These are phyloP conservation scores for Nilaparvata lugens DNA, from an alignment of 1,140 invertebrate species.

Conservation along the genomic window DNA sequence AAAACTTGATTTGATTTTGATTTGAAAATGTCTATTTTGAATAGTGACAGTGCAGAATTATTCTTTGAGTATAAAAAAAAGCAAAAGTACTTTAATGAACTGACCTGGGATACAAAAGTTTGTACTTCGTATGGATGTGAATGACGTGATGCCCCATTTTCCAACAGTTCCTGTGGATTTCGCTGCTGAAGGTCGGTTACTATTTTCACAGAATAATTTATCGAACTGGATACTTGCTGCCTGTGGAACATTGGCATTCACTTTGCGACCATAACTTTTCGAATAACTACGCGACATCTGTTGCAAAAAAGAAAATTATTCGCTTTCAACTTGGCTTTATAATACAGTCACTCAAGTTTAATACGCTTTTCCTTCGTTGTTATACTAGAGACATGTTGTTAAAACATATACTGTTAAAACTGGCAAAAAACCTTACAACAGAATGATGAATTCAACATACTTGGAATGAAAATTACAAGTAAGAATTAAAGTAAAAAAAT, in stretches of 20 bases:
- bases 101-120: slow-evolving; percentile 25
- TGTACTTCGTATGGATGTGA: slow-evolving; percentile 73
- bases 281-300: slow-evolving; percentile 3
- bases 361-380: no score
- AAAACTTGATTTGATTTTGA: no score
- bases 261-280: background rate
- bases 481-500: no score
- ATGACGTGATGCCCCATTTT: slow-evolving; percentile 89
- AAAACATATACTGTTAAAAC: no score
- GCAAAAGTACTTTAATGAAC: slow-evolving; percentile 1
- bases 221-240: slow-evolving; percentile 58
- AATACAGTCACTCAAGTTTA: no score
- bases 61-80: background rate
- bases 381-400: no score
- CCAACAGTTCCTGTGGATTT: slow-evolving; percentile 81
- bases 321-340: no score
- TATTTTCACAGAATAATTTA: slow-evolving; percentile 74
- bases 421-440: no score
- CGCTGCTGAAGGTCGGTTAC: slow-evolving; percentile 75
- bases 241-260: background rate
- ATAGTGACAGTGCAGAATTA: no score
- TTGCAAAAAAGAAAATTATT: background rate
- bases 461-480: no score
- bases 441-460: no score
- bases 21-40: no score